phyloP scores from a whole-genome alignment of 1,140 invertebrate genomes.

The Lucilia sericata region DNA sequence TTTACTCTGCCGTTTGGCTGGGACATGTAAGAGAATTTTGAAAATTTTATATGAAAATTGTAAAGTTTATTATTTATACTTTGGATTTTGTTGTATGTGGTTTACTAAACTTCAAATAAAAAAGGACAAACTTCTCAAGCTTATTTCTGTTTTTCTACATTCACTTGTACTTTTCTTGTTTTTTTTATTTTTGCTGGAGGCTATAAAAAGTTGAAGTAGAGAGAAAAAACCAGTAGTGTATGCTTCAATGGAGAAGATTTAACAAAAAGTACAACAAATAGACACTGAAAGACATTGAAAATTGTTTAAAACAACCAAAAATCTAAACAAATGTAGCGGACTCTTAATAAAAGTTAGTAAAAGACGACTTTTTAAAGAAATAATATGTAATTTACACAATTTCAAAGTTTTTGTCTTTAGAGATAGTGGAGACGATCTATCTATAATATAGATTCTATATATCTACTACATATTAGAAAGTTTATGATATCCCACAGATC shows the following conservation, averaged over 20 bases:
- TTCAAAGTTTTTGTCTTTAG: too few relatives aligned
- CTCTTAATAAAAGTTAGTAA: too few relatives aligned
- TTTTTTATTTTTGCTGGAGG: background rate
- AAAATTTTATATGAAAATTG: background rate
- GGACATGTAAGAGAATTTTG: background rate
- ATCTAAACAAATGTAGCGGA: too few relatives aligned
- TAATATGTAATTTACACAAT: too few relatives aligned
- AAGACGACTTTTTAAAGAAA: too few relatives aligned
- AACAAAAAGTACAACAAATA: background rate
- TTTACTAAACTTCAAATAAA: background rate
- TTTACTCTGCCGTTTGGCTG: background rate
- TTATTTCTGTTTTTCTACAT: background rate
- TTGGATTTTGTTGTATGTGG: background rate
- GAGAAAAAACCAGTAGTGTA: background rate
- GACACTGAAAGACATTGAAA: background rate
- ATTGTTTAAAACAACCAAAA: too few relatives aligned
- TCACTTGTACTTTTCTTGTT: background rate
- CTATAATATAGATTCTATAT: too few relatives aligned
- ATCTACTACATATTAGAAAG: too few relatives aligned
- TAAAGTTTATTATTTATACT: conserved; percentile 4
- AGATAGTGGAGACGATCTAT: too few relatives aligned
- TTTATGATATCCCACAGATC: too few relatives aligned
- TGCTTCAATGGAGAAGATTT: background rate
- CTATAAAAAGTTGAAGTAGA: background rate
- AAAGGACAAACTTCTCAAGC: background rate